Base-by-base conservation (phyloP, 2,888 invertebrate genomes). In the Synergus gifuensis region DNA sequence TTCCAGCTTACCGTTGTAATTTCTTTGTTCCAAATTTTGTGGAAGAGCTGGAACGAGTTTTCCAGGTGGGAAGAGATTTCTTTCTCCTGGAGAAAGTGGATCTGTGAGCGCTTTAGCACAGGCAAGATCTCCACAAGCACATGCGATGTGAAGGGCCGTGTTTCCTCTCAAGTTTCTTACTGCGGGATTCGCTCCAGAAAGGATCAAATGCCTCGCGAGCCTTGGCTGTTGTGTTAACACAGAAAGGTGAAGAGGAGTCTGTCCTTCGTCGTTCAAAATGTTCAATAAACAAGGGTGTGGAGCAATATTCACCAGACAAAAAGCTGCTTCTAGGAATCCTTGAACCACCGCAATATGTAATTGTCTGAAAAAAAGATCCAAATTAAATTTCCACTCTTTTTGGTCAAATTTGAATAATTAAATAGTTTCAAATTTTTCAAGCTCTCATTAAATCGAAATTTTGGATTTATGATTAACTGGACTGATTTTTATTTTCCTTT, bases 231-330 rank as follows among this genome's bases (percentile, higher is more conserved):
- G 94, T 60, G 96, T 96, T 85, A 97, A 93, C 1, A 97, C 97
- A 0, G 98, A 97, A 82, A 98, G 93, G 93, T 98, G 98, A n/a
- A 98, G 93, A 0, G 98, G 95, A 1, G 98, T 96, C 88, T 96
- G 96, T 8, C 95, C 95, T 79, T 95, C 94, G 92, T 97, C 96
- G 92, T 98, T 98, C 77, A 95, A 94, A 58, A 97, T 95, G 91
- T 98, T 96, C 64, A 98, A 93, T 81, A 96, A 94, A 73, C 95
- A 94, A 77, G 96, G 95, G 92, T 96, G 95, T 54, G 97, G 97
- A 81, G 96, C 96, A 90, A 96, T 93, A 83, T 95, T 94, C 87
- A 98, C 96, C 76, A 98, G 94, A 76, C 95, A 95, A 85, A 95
- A 93, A 0, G 96, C 95, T 82, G 96, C 95, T 88, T 96, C 95